Evolutionary conservation across 2,888 invertebrate genomes (phyloP), one percentile per base, ranked within the genome.

Genomic region (Drosophila nr. medialis): DNA sequence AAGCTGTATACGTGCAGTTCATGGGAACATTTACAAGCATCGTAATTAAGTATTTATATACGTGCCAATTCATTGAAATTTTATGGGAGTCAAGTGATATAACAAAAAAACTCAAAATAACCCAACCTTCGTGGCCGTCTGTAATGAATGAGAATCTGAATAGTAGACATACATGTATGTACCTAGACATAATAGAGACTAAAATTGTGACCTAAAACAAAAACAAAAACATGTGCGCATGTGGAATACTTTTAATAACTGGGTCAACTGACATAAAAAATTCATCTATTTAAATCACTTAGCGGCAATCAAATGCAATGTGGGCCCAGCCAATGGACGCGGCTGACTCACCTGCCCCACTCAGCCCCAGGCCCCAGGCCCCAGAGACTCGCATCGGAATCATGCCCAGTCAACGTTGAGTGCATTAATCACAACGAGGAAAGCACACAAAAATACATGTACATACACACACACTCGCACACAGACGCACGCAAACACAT

Each of bases 281-380:
- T 77, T 59, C 66, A 70, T 81, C 80, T 77, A 83, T 82, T 86
- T 74, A 77, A 81, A 84, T 81, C 82, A 81, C 80, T 84, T 86
- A 84, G 77, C 75, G 80, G 80, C 81, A 86, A 86, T 84, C 81
- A 74, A 81, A 84, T 72, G 75, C 67, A 77, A 51, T 69, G 71
- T 34, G 73, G 51, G 56, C 45, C 34, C 61, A 66, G 38, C 59
- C 40, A 51, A 59, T 49, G 60, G 51, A 61, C 48, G 49, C 40
- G 21, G 49, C 58, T 75, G 78, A 78, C 56, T 78, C 72, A 75
- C 62, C 69, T 60, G 50, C 54, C 63, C 51, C 68, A 51, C 65
- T 42, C 64, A 64, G 32, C 61, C 27, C 61, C 42, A 64, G 29
- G 64, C 27, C 61, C n/a, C 58, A 32, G 27, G 1, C 29, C 36